phyloP scores from a whole-genome alignment of 1,140 invertebrate genomes.

The Triops longicaudatus region DNA sequence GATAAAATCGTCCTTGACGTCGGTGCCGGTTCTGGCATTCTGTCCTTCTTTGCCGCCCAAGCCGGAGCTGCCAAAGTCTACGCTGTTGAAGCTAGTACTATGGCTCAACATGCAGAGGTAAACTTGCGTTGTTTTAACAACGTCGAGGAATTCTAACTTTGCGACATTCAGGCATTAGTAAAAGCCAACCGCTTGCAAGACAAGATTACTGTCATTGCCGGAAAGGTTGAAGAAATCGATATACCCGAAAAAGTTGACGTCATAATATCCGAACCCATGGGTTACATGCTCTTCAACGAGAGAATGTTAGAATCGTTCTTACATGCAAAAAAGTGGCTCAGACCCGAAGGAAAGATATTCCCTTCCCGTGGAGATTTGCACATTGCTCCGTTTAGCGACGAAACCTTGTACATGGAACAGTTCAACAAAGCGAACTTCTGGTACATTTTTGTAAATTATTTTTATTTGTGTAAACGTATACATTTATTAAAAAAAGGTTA shows the following conservation, averaged over 20 bases:
- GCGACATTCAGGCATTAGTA: slow-evolving; percentile 59
- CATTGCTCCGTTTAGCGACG: slow-evolving; percentile 97
- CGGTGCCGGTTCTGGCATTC: slow-evolving; percentile 91
- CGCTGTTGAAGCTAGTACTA: slow-evolving; percentile 95
- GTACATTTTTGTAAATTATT: slow-evolving; percentile 48
- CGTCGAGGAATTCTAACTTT: slow-evolving; percentile 7
- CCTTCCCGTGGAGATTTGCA: slow-evolving; percentile 92
- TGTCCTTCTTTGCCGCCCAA: slow-evolving; percentile 97
- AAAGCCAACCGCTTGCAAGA: slow-evolving; percentile 78
- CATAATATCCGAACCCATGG: slow-evolving; percentile 99
- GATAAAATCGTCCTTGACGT: slow-evolving; percentile 92
- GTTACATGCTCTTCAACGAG: slow-evolving; percentile 99
- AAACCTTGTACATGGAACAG: slow-evolving; percentile 95
- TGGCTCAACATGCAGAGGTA: slow-evolving; percentile 92
- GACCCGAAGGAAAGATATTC: slow-evolving; percentile 86
- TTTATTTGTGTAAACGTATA: slow-evolving; percentile 6
- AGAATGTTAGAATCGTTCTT: slow-evolving; percentile 98
- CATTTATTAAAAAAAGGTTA: slow-evolving; percentile 5
- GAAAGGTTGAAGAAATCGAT: slow-evolving; percentile 97
- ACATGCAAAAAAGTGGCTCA: slow-evolving; percentile 97
- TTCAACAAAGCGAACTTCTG: slow-evolving; percentile 98
- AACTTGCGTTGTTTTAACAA: slow-evolving; percentile 26
- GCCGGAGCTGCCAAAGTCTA: slow-evolving; percentile 95
- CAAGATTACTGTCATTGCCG: slow-evolving; percentile 84
- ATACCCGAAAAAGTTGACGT: slow-evolving; percentile 91